Base-by-base conservation (phyloP, 2,888 invertebrate species). In the Bedellia somnulentella region DNA sequence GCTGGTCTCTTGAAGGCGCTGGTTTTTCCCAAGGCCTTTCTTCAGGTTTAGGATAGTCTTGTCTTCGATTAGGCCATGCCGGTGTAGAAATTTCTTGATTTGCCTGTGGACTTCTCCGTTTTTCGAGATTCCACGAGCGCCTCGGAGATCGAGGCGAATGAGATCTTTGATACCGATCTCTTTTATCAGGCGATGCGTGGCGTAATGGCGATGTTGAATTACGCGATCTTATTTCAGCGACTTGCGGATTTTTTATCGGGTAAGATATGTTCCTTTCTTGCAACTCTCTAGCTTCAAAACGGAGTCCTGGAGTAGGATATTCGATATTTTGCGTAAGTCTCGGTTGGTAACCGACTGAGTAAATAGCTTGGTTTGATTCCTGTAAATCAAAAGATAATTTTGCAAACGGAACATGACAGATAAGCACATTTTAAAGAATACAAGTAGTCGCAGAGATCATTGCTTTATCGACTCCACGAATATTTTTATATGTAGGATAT, bases 321-420 rank as follows among this genome's bases (percentile, higher is more conserved):
- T 50, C 52, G 13, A 37, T 46, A 38, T 43, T 54, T 27, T 61
- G 61, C 35, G 45, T 49, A 22, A 37, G 31, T 36, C 43, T 55
- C 25, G 53, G 50, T 24, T 60, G 61, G 38, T 58, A 70, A 41
- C 58, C 67, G 57, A 59, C 61, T 53, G 67, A 48, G 57, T 67
- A 71, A 50, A 57, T 57, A 55, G 50, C 52, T 60, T 62, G 60
- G 37, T 56, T 67, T 49, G 57, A 45, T 43, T 61, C 68, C 73
- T 73, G 71, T 44, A 71, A 73, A 68, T 60, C 56, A 45, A 71
- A 73, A 66, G 47, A 48, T 47, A 46, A 47, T 52, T 60, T 63
- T n/a, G n/a, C n/a, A n/a, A n/a, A n/a, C n/a, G n/a, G n/a, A n/a
- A n/a, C n/a, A n/a, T n/a, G 64, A 57, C 60, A 56, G 57, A 9